These are phyloP conservation scores for Apamea epomidion DNA, from an alignment of 2,888 invertebrate genomes.

Conservation along the genomic window DNA sequence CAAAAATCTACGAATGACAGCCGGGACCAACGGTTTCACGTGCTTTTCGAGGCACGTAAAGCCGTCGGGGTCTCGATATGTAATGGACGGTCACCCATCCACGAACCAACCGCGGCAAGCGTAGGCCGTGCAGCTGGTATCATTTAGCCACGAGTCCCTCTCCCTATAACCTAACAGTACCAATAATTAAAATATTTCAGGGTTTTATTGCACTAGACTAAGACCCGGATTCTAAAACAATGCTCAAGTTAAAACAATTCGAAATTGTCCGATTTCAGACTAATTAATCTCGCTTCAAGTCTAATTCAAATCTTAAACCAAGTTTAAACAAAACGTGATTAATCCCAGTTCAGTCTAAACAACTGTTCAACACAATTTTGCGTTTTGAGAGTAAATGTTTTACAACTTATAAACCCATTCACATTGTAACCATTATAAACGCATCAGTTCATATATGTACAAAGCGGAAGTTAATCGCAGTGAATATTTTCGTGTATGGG, in stretches of 20 bases:
- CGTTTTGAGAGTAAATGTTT: slow-evolving; percentile 20
- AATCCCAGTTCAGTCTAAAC: slow-evolving; percentile 1
- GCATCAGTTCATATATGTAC: slow-evolving; percentile 1
- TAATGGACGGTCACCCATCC: background rate
- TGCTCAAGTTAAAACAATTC: background rate
- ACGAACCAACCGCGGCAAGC: background rate
- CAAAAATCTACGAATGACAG: background rate
- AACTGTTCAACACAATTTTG: slow-evolving; percentile 8
- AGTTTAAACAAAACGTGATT: slow-evolving; percentile 4
- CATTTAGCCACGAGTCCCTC: background rate
- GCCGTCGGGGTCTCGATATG: background rate
- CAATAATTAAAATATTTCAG: no score
- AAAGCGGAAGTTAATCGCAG: slow-evolving; percentile 34
- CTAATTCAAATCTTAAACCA: background rate
- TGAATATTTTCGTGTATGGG: slow-evolving; percentile 48
- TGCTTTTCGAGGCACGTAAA: background rate
- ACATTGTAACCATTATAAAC: slow-evolving; percentile 12
- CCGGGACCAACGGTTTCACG: background rate
- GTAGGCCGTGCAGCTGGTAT: background rate
- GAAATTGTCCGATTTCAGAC: background rate
- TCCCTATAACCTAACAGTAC: background rate
- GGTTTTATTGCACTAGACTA: background rate
- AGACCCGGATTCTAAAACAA: background rate
- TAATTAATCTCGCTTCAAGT: slow-evolving; percentile 1
- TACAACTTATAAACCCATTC: slow-evolving; percentile 7